Base-by-base conservation (phyloP, 2,888 invertebrate genomes). In the Morpho deidamia region DNA sequence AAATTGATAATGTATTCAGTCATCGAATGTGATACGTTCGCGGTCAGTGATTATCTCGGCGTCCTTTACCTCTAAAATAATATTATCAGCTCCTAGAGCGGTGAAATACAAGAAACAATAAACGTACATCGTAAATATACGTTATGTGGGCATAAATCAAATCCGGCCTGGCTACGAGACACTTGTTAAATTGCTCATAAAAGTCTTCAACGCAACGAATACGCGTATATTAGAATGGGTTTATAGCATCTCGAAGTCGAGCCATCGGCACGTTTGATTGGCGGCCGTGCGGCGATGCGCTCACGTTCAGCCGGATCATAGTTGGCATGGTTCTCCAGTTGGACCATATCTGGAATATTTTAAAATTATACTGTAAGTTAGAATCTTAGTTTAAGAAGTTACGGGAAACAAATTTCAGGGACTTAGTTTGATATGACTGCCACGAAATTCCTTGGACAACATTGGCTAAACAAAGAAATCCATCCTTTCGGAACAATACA, bases 121-220 rank as follows among this genome's bases (percentile, higher is more conserved):
- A 84, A 82, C 74, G 72, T 67, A 67, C 66, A 62, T 82, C 82
- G 78, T 85, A 80, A 84, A 83, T 67, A 70, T 65, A 68, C 63
- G 71, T 82, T 84, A 81, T 79, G 82, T 76, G 71, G 67, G 64
- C 70, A 76, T 87, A 87, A 85, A 86, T 87, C 84, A 87, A 81
- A 78, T 66, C 62, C 67, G 66, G 67, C 67, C 68, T 74, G 71
- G 71, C 71, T 76, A 71, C 76, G 73, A 75, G 83, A 82, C 82
- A 83, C 83, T 83, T 84, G 82, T 83, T 84, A 81, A 78, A 83
- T 81, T 81, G 76, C 76, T 78, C 81, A 83, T 87, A 87, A 87
- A 87, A 79, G 84, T 84, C 85, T 70, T 74, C 69, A 73, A 74
- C 71, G 74, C 76, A 74, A 71, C 75, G 74, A 70, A 71, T 71